Evolutionary conservation across 2,113 vertebrate species (phyloP), one percentile per base, ranked within the genome.

Genomic region (Sapajus apella): DNA sequence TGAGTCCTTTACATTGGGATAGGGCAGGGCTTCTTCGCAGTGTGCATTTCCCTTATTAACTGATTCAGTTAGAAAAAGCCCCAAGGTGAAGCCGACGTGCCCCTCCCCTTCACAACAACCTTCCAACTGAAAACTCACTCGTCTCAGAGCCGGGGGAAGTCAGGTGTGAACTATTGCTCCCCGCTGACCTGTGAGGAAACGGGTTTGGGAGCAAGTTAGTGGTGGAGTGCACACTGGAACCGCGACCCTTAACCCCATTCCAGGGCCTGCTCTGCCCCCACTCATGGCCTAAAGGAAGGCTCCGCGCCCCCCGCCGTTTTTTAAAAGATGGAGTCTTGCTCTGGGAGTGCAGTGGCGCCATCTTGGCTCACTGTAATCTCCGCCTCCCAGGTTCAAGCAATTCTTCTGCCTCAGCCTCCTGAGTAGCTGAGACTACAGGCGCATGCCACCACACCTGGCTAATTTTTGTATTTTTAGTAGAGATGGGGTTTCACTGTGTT

Each of bases 81-180:
- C 21, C 11, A 0, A 10, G 30, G 8, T 30, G 72, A 87, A 35
- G 43, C 4, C 0, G 32, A 16, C 2, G 13, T 27, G 68, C 17
- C 56, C 47, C 25, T 70, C 79, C 47, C 16, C 30, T 58, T 83
- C 5, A 3, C 14, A 83, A 45, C 77, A 58, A 1, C n/a, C 30
- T 90, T 73, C 27, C 45, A 4, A 6, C 18, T 61, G 20, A 8
- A 79, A 50, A 45, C 32, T 66, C 56, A 25, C 18, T 8, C 5
- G 2, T 25, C 45, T 23, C 82, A 5, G 52, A 61, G 16, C 8
- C 2, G 30, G 3, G 37, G 21, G 16, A 25, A 77, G 47, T 50
- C 75, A 18, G 70, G 25, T 5, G 32, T 14, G 0, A 18, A 30
- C 11, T 20, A 11, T 0, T 17, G 30, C 21, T 43, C 83, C 45